These are phyloP conservation scores for Cottus gobio DNA, from an alignment of 2,113 vertebrate genomes.

Conservation along the genomic window DNA sequence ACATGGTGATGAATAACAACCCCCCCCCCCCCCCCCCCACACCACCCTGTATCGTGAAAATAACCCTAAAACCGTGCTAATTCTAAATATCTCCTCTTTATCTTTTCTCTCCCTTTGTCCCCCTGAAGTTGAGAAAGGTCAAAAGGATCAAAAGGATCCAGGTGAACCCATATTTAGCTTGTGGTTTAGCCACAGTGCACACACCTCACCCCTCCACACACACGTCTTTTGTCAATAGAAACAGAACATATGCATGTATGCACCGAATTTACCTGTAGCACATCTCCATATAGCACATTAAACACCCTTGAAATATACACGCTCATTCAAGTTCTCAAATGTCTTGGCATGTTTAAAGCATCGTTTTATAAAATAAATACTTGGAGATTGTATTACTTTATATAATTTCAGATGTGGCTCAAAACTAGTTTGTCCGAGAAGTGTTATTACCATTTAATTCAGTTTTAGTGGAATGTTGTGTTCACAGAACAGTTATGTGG, in stretches of 20 bases:
- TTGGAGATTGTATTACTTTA: slow-evolving; percentile 74
- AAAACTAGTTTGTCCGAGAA: slow-evolving; percentile 2
- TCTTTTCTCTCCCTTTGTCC: slow-evolving; percentile 85
- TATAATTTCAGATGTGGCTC: slow-evolving; percentile 34
- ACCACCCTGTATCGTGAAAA: slow-evolving; percentile 51
- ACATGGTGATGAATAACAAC: slow-evolving; percentile 58
- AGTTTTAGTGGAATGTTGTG: background rate
- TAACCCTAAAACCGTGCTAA: slow-evolving; percentile 83
- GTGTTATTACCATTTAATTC: background rate
- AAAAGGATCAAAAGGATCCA: slow-evolving; percentile 97
- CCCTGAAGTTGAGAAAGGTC: slow-evolving; percentile 95
- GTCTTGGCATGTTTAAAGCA: slow-evolving; percentile 64
- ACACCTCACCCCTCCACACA: slow-evolving; percentile 26
- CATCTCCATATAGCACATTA: slow-evolving; percentile 22
- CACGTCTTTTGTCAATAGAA: slow-evolving; percentile 15
- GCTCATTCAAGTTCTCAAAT: slow-evolving; percentile 31
- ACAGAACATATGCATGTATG: slow-evolving; percentile 51
- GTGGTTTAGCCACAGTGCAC: slow-evolving; percentile 83
- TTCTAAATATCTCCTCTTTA: slow-evolving; percentile 92
- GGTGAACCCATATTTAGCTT: slow-evolving; percentile 99
- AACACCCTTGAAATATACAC: slow-evolving; percentile 34
- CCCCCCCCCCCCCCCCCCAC: slow-evolving; percentile 23
- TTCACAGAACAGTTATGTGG: background rate
- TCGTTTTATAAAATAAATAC: slow-evolving; percentile 47
- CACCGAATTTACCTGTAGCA: slow-evolving; percentile 21